phyloP scores from a whole-genome alignment of 2,113 vertebrate species.

The Gymnarchus niloticus region DNA sequence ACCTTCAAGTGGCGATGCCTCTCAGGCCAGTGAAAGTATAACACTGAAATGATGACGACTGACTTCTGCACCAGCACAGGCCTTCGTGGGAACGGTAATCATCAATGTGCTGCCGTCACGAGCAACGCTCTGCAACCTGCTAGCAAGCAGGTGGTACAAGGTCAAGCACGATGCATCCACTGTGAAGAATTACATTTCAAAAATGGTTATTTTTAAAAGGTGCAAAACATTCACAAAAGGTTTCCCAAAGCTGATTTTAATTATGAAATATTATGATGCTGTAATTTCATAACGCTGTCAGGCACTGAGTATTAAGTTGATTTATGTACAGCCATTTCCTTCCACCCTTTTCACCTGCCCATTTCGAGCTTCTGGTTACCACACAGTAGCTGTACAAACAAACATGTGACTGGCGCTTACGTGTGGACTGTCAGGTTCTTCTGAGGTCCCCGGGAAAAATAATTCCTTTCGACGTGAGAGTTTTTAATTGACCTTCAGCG shows the following conservation, averaged over 20 bases:
- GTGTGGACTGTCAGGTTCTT: neutral
- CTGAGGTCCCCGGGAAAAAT: neutral
- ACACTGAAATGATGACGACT: slow-evolving; percentile 17
- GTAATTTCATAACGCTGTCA: neutral
- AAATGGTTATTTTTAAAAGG: neutral
- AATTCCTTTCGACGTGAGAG: neutral
- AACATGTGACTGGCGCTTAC: no score
- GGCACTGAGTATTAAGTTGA: neutral
- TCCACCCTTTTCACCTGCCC: neutral
- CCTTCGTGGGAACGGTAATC: slow-evolving; percentile 12
- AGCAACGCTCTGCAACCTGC: neutral
- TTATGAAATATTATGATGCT: neutral
- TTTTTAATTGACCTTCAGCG: neutral
- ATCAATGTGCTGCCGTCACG: neutral
- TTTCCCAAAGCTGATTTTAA: neutral
- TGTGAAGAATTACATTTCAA: neutral
- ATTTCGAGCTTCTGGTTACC: no score
- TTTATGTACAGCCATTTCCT: neutral
- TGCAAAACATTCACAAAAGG: neutral
- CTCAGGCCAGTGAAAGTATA: neutral
- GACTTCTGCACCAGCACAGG: slow-evolving; percentile 18
- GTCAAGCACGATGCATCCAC: neutral
- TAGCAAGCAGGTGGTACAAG: neutral
- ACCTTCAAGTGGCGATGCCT: neutral
- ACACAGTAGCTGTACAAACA: no score